Evolutionary conservation across 2,888 invertebrate species (phyloP), one percentile per base, ranked within the genome.

Genomic region (Parthenolecanium corni): DNA sequence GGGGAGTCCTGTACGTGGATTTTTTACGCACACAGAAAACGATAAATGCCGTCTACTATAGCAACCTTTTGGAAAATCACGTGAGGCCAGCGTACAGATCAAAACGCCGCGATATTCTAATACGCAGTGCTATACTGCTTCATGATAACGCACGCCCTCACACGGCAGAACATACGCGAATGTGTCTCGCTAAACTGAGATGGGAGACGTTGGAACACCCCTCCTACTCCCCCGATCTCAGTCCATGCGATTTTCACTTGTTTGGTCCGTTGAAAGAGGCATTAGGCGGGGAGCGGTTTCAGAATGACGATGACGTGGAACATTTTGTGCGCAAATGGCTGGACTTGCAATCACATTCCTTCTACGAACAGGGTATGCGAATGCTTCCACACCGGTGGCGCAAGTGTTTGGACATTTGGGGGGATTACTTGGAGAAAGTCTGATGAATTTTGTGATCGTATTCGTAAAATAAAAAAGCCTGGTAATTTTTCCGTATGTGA

Each of bases 221-320:
- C 18, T 52, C 65, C 9, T 65, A 64, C 36, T 65, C 57, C 49
- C 64, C 64, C 12, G 65, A 66, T 47, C 54, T 66, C 24, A 62
- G 64, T 14, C 66, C 67, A 23, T 62, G 42, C 5, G 65, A 65
- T 52, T 67, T 46, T 36, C 67, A 65, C 38, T 64, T 66, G 18
- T 64, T 67, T 46, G 51, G 61, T 12, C 40, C 53, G 31, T n/a
- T 66, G 47, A 65, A 66, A 49, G 16, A 20, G 24, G 25, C 61
- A n/a, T 62, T 63, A 9, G 54, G 54, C 1, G 65, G 61, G 12
- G 12, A 44, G 24, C 24, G 49, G 46, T 65, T 63, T 38, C 12
- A 20, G 3, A 40, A 31, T 31, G 20, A 49, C 12, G 16, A 16
- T 3, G 49, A 49, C 18, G 2, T 21, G 18, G 12, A 49, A 20